These are phyloP conservation scores for Tachyglossus aculeatus DNA, from an alignment of 2,797 vertebrate species.

Conservation along the genomic window DNA sequence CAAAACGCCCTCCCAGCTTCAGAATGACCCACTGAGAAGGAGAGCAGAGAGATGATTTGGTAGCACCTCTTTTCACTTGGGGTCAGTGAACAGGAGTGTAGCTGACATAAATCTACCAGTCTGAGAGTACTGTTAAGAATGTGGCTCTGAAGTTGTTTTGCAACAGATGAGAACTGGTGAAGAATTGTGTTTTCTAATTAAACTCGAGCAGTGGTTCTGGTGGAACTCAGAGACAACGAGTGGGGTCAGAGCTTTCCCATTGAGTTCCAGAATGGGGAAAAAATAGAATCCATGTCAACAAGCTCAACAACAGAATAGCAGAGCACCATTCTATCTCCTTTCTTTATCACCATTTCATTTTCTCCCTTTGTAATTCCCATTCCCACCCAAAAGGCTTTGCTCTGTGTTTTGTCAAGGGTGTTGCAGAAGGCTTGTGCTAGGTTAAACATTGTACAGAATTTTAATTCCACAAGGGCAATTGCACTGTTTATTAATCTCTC, in stretches of 20 bases:
- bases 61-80: slow-evolving; percentile 14
- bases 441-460: no score
- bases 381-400: background rate
- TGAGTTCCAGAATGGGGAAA: slow-evolving; percentile 6
- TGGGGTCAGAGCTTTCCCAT: slow-evolving; percentile 35
- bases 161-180: background rate
- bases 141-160: slow-evolving; percentile 1
- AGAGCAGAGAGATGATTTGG: background rate
- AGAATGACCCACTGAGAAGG: background rate
- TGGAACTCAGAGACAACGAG: slow-evolving; percentile 23
- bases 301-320: background rate
- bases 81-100: slow-evolving; percentile 7
- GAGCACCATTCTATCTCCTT: slow-evolving; percentile 4
- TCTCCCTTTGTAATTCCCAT: slow-evolving; percentile 4
- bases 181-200: slow-evolving; percentile 49
- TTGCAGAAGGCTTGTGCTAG: background rate
- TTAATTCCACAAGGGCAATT: background rate
- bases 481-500: background rate
- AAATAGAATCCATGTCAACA: slow-evolving; percentile 19
- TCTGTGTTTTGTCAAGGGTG: rapidly evolving
- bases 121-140: slow-evolving; percentile 6
- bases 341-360: background rate
- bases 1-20: background rate
- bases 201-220: slow-evolving; percentile 38
- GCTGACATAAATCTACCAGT: background rate